Percentiles rank a stretch among this genome's conserved stretches.
These are phyloP conservation scores for Caenorhabditis briggsae DNA, from an alignment of 1,140 invertebrate genomes.

Conservation along the genomic window DNA sequence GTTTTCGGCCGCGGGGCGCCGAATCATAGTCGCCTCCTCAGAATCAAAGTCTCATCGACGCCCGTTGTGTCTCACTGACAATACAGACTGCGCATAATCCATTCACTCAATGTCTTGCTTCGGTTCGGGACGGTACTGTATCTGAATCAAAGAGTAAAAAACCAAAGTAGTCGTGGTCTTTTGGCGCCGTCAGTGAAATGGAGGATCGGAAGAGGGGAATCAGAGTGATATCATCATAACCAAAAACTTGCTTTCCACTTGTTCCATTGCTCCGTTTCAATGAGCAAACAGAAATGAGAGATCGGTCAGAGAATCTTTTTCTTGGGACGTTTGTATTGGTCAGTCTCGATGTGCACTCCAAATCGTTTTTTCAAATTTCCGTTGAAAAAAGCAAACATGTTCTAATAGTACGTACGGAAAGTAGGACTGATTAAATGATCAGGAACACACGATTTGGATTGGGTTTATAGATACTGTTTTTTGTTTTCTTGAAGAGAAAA, in stretches of 20 bases:
- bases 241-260: slow-evolving; percentile 17
- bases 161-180: neutral
- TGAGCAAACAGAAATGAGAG: slow-evolving; percentile 1
- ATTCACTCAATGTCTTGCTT: neutral
- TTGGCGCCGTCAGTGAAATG: neutral
- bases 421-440: neutral
- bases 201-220: neutral
- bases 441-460: neutral
- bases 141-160: slow-evolving; percentile 55
- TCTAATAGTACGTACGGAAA: neutral
- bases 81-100: slow-evolving; percentile 15
- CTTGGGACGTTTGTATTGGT: slow-evolving; percentile 12
- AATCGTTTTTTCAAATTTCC: slow-evolving; percentile 20
- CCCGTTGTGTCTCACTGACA: slow-evolving; percentile 14
- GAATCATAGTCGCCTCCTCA: slow-evolving; percentile 21
- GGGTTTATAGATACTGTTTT: too few relatives aligned
- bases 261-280: slow-evolving; percentile 51
- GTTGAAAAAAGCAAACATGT: slow-evolving; percentile 43
- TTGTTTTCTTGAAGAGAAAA: too few relatives aligned
- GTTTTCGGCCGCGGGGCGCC: slow-evolving; percentile 44
- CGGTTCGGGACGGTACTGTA: slow-evolving; percentile 23
- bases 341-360: slow-evolving; percentile 38
- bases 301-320: slow-evolving; percentile 2
- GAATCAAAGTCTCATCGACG: slow-evolving; percentile 25
- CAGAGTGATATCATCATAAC: neutral